Percentiles rank a stretch among this genome's conserved stretches.
Evolutionary conservation across 2,888 invertebrate genomes (phyloP).

Genomic region (Mimachlamys varia): DNA sequence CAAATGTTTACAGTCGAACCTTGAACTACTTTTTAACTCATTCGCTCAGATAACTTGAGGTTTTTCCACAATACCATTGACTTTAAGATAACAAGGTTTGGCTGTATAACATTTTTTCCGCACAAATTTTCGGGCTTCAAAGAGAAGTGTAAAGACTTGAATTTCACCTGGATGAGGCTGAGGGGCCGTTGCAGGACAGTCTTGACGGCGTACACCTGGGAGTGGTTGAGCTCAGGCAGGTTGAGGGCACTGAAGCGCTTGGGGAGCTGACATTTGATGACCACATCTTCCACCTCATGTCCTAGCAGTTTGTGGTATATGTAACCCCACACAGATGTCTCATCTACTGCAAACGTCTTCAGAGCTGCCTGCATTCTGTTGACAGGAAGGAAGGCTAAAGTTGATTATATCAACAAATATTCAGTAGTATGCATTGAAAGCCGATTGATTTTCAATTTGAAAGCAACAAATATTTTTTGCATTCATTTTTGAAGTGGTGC

Average conservation of each 20-base stretch:
- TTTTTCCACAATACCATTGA: too few relatives aligned
- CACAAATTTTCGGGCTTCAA: background rate
- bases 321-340: slow-evolving; percentile 97
- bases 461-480: too few relatives aligned
- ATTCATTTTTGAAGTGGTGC: too few relatives aligned
- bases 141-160: too few relatives aligned
- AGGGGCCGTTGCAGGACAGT: slow-evolving; percentile 97
- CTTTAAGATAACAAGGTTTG: too few relatives aligned
- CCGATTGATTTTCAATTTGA: too few relatives aligned
- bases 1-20: too few relatives aligned
- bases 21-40: too few relatives aligned
- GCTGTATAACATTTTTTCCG: background rate
- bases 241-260: slow-evolving; percentile 99
- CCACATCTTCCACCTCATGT: slow-evolving; percentile 89
- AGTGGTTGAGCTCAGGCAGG: slow-evolving; percentile 97
- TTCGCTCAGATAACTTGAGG: too few relatives aligned
- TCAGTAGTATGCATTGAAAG: background rate
- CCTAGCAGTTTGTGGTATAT: slow-evolving; percentile 98
- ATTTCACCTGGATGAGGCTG: slow-evolving; percentile 93
- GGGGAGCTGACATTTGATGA: slow-evolving; percentile 95
- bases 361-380: slow-evolving; percentile 96
- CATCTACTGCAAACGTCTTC: slow-evolving; percentile 97
- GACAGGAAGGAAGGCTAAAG: background rate
- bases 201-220: slow-evolving; percentile 98
- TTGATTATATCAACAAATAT: background rate